Evolutionary conservation across 2,888 invertebrate genomes (phyloP).

Genomic region (Cabera pusaria): DNA sequence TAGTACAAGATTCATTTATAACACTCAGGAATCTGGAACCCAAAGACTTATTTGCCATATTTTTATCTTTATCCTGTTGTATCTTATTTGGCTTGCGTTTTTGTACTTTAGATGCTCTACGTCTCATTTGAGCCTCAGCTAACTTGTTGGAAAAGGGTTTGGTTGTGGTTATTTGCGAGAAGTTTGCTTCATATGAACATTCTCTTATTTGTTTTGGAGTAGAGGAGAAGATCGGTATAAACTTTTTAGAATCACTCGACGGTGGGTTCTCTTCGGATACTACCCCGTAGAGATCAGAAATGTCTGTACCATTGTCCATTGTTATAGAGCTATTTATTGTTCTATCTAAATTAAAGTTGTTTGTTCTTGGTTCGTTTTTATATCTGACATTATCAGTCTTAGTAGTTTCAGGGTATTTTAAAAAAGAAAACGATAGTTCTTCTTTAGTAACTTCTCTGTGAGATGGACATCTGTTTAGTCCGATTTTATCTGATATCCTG

Average conservation of each 20-base stretch:
- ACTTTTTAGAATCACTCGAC: constrained; percentile 32
- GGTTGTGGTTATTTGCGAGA: constrained; percentile 2
- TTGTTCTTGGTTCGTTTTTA: too few species aligned
- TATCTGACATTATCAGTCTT: too few species aligned
- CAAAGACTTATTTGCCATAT: constrained; percentile 44
- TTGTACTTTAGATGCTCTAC: constrained; percentile 16
- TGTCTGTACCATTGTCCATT: constrained; percentile 3
- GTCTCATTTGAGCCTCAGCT: too few species aligned
- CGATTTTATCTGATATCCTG: too few species aligned
- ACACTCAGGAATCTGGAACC: constrained; percentile 55
- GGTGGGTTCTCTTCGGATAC: constrained; percentile 10
- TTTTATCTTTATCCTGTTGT: constrained; percentile 23
- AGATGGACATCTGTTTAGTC: too few species aligned
- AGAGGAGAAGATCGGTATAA: constrained; percentile 52
- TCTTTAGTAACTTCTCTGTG: too few species aligned
- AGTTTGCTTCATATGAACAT: constrained; percentile 9
- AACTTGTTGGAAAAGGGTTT: too few species aligned
- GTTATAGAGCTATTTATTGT: too few species aligned
- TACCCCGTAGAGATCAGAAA: constrained; percentile 4
- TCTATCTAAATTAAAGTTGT: too few species aligned
- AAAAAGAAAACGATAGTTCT: constrained; percentile 43
- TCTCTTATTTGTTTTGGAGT: constrained; percentile 46
- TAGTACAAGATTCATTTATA: constrained; percentile 65
- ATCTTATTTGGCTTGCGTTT: constrained; percentile 19
- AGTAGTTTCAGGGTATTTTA: constrained; percentile 22